phyloP scores from a whole-genome alignment of 2,113 vertebrate genomes.

The Pygathrix nemaeus region DNA sequence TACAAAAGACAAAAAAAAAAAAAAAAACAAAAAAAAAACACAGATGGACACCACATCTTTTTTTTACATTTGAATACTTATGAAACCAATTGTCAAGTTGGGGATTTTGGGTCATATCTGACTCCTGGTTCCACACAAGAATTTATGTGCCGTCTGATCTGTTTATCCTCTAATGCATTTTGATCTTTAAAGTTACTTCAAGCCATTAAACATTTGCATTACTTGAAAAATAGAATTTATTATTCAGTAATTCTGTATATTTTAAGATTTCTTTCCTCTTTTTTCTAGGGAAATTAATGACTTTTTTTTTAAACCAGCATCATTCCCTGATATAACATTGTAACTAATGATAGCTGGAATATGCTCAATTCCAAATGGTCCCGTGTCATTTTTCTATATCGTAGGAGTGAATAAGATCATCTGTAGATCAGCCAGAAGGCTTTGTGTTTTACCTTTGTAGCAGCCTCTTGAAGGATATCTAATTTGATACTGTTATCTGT shows the following conservation, averaged over 20 bases:
- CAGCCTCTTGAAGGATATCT: constrained; percentile 50
- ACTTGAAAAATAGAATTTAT: constrained; percentile 47
- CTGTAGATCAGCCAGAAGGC: constrained; percentile 37
- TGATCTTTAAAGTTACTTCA: constrained; percentile 53
- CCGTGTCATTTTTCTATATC: constrained; percentile 34
- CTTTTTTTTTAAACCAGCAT: constrained; percentile 12
- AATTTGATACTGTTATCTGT: constrained; percentile 63
- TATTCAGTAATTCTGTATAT: constrained; percentile 8
- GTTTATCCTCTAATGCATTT: constrained; percentile 7
- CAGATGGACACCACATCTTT: background rate
- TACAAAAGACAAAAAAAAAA: background rate
- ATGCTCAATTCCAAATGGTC: constrained; percentile 22
- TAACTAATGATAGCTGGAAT: constrained; percentile 35
- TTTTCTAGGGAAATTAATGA: constrained; percentile 38
- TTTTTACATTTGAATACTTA: constrained; percentile 42
- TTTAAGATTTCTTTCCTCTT: constrained; percentile 25
- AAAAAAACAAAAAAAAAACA: background rate
- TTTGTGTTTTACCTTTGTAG: constrained; percentile 65
- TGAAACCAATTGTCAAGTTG: background rate
- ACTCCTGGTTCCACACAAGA: constrained; percentile 22
- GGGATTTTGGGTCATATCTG: constrained; percentile 9
- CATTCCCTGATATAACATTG: background rate
- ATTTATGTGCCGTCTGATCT: constrained; percentile 10
- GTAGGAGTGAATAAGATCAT: constrained; percentile 49
- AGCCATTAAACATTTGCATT: constrained; percentile 41